Base-by-base conservation (phyloP, 2,888 invertebrate genomes). In the Patella ulyssiponensis region DNA sequence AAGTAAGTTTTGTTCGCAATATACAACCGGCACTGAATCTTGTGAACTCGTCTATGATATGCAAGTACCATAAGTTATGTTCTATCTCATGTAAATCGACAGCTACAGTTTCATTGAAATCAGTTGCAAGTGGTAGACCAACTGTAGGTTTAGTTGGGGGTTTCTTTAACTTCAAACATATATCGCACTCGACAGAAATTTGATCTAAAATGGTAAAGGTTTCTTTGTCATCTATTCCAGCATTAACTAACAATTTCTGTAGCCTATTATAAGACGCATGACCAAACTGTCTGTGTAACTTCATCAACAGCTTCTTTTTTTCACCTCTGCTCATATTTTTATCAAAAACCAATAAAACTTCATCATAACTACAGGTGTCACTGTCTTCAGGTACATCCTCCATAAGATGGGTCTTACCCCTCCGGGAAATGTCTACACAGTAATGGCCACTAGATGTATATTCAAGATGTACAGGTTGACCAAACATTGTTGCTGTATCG, bases 371-470 rank as follows among this genome's bases (percentile, higher is more conserved):
- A 58, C 17, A 17, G 20, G n/a, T 17, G n/a, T n/a, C 17, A 27
- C 3, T 27, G 53, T 54, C 64, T 15, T 79, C 11, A 15, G 52
- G 44, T 17, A 12, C 9, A 33, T 33, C 33, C 33, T 33, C 33
- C 33, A 27, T 27, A 2, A 27, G 3, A 27, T 27, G 27, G 1
- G 27, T 27, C 27, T 27, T 27, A 27, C 27, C 3, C 27, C 27
- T 27, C 27, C 3, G 33, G 33, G 33, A 33, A 9, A 76, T 56
- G 54, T 73, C 73, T 2, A 80, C 58, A 72, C 80, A 80, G 44
- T 79, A 79, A 33, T 80, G 80, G 52, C 80, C 80, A 74, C 56
- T 56, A 2, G 80, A 78, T 5, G 80, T 79, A 12, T 53, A 73
- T 17, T 79, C 56, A 9, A 80, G 58, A n/a, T 76, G 17, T 27